These are phyloP conservation scores for Manis pentadactyla DNA, from an alignment of 2,797 vertebrate species.

Conservation along the genomic window DNA sequence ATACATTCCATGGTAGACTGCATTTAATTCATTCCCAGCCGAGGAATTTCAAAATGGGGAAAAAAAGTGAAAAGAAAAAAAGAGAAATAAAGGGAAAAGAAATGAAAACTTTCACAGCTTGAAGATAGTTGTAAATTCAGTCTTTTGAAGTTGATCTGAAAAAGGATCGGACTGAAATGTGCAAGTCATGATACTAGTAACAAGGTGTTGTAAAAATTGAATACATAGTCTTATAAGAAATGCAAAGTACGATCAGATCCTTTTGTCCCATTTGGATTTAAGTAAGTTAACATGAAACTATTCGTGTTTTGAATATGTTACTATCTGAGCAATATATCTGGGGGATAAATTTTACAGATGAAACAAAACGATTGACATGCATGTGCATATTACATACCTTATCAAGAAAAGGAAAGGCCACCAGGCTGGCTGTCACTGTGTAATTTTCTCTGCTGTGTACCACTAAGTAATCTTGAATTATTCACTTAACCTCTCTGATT, in stretches of 20 bases:
- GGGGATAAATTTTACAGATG: neutral
- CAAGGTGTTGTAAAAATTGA: conserved; percentile 67
- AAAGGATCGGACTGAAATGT: conserved; percentile 68
- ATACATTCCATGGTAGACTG: neutral
- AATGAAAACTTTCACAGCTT: conserved; percentile 42
- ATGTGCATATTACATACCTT: neutral
- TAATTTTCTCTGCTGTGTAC: accelerated
- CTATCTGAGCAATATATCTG: neutral
- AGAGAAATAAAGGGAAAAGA: neutral
- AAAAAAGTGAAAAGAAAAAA: neutral
- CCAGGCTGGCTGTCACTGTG: neutral
- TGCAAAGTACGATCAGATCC: conserved; percentile 71
- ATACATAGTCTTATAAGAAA: conserved; percentile 73
- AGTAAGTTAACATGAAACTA: conserved; percentile 27
- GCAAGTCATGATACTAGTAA: conserved; percentile 65
- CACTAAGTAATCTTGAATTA: neutral
- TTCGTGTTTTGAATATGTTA: conserved; percentile 35
- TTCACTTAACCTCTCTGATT: neutral
- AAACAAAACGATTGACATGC: neutral
- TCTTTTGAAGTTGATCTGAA: conserved; percentile 80
- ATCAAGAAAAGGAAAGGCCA: neutral
- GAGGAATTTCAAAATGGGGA: conserved; percentile 52
- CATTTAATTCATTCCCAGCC: conserved; percentile 47
- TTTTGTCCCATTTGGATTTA: conserved; percentile 33
- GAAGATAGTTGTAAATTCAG: conserved; percentile 71